phyloP scores from a whole-genome alignment of 2,888 invertebrate genomes.

The Phaedon cochleariae region DNA sequence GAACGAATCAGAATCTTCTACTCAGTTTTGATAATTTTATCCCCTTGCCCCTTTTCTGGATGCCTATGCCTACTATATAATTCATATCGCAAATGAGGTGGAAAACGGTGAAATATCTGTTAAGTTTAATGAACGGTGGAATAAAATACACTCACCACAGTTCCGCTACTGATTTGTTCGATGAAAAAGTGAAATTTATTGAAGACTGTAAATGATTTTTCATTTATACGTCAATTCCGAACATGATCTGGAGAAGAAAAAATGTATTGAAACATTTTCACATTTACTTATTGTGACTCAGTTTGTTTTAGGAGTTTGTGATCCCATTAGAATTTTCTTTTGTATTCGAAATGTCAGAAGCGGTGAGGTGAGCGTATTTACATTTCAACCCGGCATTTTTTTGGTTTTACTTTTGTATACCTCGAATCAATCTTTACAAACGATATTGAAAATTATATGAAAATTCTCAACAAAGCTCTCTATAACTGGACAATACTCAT shows the following conservation, averaged over 20 bases:
- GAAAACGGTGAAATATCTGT: conserved; percentile 38
- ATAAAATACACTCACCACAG: background rate
- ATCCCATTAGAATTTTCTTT: too few relatives aligned
- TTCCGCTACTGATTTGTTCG: too few relatives aligned
- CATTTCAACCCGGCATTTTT: conserved; percentile 37
- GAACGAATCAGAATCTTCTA: too few relatives aligned
- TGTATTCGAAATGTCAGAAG: background rate
- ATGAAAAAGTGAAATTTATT: too few relatives aligned
- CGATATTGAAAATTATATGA: conserved; percentile 29
- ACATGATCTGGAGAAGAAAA: too few relatives aligned
- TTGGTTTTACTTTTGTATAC: conserved; percentile 47
- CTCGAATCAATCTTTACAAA: conserved; percentile 35
- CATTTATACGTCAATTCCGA: too few relatives aligned
- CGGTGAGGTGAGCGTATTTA: conserved; percentile 20
- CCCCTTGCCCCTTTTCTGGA: background rate
- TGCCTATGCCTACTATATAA: conserved; percentile 59
- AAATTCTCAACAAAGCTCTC: conserved; percentile 31
- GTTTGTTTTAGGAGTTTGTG: too few relatives aligned
- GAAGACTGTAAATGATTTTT: too few relatives aligned
- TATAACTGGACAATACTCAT: conserved; percentile 39
- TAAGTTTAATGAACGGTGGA: background rate
- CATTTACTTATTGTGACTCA: too few relatives aligned
- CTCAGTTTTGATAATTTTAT: too few relatives aligned
- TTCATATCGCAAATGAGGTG: conserved; percentile 60
- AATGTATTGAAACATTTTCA: too few relatives aligned